Base-by-base conservation (phyloP, 2,113 vertebrate species). In the Sander lucioperca region DNA sequence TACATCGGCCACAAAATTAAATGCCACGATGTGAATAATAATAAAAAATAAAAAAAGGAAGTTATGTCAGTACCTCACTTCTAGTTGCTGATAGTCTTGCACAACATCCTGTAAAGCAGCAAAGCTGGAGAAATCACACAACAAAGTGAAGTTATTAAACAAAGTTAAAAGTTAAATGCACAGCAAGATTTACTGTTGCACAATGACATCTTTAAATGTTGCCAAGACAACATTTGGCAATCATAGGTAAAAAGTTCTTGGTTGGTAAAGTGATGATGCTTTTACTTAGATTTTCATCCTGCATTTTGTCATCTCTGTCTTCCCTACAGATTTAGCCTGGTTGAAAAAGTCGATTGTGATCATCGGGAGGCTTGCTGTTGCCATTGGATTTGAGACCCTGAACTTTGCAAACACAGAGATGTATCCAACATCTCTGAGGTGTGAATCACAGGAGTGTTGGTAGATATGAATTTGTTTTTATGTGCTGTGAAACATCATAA, bases 291-390 rank as follows among this genome's bases (percentile, higher is more conserved):
- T 74, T 63, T 45, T 30, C 12, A 47, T 57, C 3, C 4, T 54
- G 30, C 15, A 12, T 33, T 66, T 43, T 7, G 12, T 56, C 23
- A 36, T 18, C 0, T 62, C 0, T 62, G 9, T 67, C 12, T 48
- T 39, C 11, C 1, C 13, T 9, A 13, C 77, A 83, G 77, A 87
- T 15, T 48, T 45, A n/a, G 8, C 14, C 39, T 67, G 48, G 66
- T 51, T 77, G 43, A 87, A 68, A 63, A 87, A 77, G 67, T 19
- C 9, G 0, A 33, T 72, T 5, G 76, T 15, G 3, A 72, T 94
- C 0, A 77, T 97, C 50, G 96, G 96, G 84, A 95, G 96, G 74
- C 85, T 97, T 10, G 79, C 84, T 69, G 69, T 90, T 45, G 74
- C 82, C 10, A 62, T 82, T 39, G 72, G 80, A 48, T 69, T 86